phyloP scores from a whole-genome alignment of 2,888 invertebrate species.

The Melinaea menophilus region DNA sequence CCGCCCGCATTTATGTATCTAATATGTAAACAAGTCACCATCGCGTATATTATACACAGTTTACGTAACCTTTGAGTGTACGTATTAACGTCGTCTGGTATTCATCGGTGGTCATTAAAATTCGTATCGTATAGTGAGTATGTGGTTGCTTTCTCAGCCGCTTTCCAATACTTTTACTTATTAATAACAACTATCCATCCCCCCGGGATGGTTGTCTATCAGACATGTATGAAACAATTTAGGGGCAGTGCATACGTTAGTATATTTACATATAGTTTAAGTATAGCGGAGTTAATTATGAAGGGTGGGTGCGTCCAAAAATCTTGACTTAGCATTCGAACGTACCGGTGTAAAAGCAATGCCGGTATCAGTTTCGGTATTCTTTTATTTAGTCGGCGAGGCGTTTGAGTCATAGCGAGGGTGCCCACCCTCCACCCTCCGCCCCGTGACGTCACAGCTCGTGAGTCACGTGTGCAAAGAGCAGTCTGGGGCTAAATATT shows the following conservation, averaged over 20 bases:
- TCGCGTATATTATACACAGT: background rate
- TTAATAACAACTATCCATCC: conserved; percentile 17
- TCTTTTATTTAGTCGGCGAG: conserved; percentile 22
- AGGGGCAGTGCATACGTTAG: background rate
- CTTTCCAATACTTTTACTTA: conserved; percentile 36
- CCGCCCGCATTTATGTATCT: background rate
- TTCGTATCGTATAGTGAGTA: conserved; percentile 23
- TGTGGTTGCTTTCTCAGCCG: conserved; percentile 27
- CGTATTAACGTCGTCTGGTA: conserved; percentile 13
- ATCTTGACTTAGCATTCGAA: background rate
- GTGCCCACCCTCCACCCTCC: conserved; percentile 33
- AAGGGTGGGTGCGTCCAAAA: too few relatives aligned
- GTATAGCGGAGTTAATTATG: too few relatives aligned
- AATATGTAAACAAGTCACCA: background rate
- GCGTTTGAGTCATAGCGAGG: conserved; percentile 38
- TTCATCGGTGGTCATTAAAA: conserved; percentile 30
- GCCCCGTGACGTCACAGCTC: conserved; percentile 40
- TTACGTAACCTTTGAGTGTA: background rate
- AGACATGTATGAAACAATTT: conserved; percentile 10
- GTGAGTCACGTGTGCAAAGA: conserved; percentile 35
- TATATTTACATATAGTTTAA: background rate
- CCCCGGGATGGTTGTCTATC: conserved; percentile 17
- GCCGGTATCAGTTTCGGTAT: conserved; percentile 23
- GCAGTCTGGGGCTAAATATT: conserved; percentile 28
- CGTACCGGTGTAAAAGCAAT: conserved; percentile 23